Conservation (phyloP, 2,888 invertebrate species). For the Mesorhabditis belari region DNA sequence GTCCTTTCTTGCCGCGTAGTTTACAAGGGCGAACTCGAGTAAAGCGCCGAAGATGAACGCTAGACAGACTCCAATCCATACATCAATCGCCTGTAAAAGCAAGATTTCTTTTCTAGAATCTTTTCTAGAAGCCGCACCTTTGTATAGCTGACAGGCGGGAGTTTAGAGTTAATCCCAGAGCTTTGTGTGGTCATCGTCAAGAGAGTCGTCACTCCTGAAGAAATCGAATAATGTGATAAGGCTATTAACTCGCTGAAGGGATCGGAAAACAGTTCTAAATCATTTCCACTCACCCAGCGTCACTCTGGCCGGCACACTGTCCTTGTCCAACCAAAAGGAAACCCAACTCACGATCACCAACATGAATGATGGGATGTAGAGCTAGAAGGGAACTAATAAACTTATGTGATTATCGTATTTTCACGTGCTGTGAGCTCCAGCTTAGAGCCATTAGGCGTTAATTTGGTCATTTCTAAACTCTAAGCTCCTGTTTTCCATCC, state of each 20-base stretch:
- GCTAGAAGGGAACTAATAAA: too few species aligned
- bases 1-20: slow-evolving; percentile 48
- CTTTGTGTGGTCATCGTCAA: slow-evolving; percentile 76
- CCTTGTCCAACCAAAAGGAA: slow-evolving; percentile 49
- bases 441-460: too few species aligned
- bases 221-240: background rate
- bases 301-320: slow-evolving; percentile 53
- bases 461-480: too few species aligned
- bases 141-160: slow-evolving; percentile 48
- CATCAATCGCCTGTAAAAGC: slow-evolving; percentile 45
- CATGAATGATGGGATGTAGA: slow-evolving; percentile 94
- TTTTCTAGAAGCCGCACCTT: slow-evolving; percentile 11
- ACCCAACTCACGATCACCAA: slow-evolving; percentile 65
- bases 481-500: too few species aligned
- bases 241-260: background rate
- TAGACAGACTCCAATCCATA: slow-evolving; percentile 50
- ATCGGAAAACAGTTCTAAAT: background rate
- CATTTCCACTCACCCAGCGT: slow-evolving; percentile 36
- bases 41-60: slow-evolving; percentile 50
- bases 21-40: slow-evolving; percentile 50
- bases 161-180: slow-evolving; percentile 49
- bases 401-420: too few species aligned
- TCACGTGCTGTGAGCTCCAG: too few species aligned
- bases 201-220: slow-evolving; percentile 78
- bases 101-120: background rate